phyloP scores from a whole-genome alignment of 2,888 invertebrate species.

The Herminia tarsipennalis region DNA sequence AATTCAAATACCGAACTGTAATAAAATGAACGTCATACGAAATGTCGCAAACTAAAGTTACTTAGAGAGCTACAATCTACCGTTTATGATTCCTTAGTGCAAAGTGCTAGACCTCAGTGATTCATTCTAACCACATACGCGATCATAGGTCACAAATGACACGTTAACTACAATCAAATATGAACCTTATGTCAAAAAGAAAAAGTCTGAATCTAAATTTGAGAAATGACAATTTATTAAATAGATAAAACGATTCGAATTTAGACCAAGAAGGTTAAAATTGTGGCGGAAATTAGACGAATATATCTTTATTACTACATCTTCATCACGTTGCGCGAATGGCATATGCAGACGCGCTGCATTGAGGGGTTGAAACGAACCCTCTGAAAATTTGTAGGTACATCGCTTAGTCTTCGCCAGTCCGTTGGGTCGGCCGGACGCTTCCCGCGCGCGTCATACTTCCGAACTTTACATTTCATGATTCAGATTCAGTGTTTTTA shows the following conservation, averaged over 20 bases:
- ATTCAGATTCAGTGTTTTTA: constrained; percentile 52
- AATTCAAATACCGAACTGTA: no score
- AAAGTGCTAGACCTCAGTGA: constrained; percentile 37
- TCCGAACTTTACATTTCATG: constrained; percentile 49
- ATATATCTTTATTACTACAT: constrained; percentile 50
- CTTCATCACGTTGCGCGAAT: no score
- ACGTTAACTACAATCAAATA: constrained; percentile 9
- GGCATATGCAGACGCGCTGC: constrained; percentile 57
- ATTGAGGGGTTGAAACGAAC: constrained; percentile 55
- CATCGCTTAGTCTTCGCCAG: constrained; percentile 59
- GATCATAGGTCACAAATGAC: constrained; percentile 21
- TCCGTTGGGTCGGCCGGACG: constrained; percentile 43
- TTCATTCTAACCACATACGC: constrained; percentile 26
- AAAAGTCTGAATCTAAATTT: constrained; percentile 12
- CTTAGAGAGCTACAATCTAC: constrained; percentile 17
- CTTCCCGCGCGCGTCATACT: constrained; percentile 30
- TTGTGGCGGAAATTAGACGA: constrained; percentile 57
- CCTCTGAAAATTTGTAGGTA: constrained; percentile 28
- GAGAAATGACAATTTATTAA: constrained; percentile 29
- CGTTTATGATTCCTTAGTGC: constrained; percentile 26
- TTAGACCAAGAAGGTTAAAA: constrained; percentile 62
- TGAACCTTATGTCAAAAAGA: constrained; percentile 14
- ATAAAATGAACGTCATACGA: no score
- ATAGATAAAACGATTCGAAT: constrained; percentile 52
- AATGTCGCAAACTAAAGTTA: no score